Percentiles rank a stretch among this genome's conserved stretches.
Evolutionary conservation across 23 tunicate species (phyloP).

Genomic region (Corella eumyota): DNA sequence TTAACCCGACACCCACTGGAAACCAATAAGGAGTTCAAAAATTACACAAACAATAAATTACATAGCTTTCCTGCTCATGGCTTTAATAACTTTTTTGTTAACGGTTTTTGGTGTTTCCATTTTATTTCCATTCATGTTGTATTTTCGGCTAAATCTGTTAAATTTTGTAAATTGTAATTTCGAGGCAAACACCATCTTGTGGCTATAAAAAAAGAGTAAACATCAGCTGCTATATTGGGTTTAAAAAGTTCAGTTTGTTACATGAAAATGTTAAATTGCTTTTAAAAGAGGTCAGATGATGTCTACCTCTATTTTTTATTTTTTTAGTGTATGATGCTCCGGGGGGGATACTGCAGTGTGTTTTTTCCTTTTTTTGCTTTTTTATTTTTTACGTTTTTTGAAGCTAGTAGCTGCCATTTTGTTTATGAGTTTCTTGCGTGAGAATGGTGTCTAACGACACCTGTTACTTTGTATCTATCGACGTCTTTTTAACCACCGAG

Average conservation of each 20-base stretch:
- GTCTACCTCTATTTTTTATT: constrained; percentile 16
- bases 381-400: constrained; percentile 24
- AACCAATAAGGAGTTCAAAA: not conserved
- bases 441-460: too few relatives aligned
- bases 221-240: too few relatives aligned
- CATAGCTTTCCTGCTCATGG: not conserved
- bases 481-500: too few relatives aligned
- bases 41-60: constrained; percentile 6
- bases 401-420: constrained; percentile 24
- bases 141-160: too few relatives aligned
- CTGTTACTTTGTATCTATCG: too few relatives aligned
- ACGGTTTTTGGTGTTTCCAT: too few relatives aligned
- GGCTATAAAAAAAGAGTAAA: too few relatives aligned
- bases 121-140: too few relatives aligned
- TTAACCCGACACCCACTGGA: not conserved
- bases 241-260: too few relatives aligned
- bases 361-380: constrained; percentile 9
- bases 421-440: constrained; percentile 6
- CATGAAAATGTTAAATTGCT: not conserved
- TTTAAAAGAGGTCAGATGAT: not conserved
- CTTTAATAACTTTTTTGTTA: not conserved
- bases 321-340: constrained; percentile 4
- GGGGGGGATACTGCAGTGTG: constrained; percentile 29
- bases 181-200: too few relatives aligned
- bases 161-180: too few relatives aligned